Evolutionary conservation across 2,888 invertebrate species (phyloP).

Genomic region (Conus canariensis): DNA sequence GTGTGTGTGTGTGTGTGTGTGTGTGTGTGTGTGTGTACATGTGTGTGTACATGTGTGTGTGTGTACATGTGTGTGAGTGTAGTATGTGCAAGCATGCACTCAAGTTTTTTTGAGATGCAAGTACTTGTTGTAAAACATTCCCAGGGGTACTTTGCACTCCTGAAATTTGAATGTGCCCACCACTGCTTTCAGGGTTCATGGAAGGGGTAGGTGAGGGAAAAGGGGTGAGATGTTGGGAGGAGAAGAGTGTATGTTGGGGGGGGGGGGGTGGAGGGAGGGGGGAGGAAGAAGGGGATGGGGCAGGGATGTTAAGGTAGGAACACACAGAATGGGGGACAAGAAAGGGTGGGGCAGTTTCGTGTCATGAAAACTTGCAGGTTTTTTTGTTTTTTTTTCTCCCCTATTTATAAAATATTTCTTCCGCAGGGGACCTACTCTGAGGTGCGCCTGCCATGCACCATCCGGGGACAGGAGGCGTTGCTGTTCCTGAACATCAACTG

Average conservation of each 20-base stretch:
- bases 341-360: no score
- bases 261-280: no score
- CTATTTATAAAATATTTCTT: background rate
- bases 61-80: background rate
- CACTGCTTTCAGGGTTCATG: no score
- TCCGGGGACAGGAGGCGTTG: constrained; percentile 72
- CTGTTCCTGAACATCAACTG: constrained; percentile 70
- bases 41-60: background rate
- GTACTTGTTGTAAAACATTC: no score
- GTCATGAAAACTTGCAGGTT: no score
- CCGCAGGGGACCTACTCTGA: constrained; percentile 70
- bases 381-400: no score
- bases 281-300: no score
- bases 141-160: background rate
- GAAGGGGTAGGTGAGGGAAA: no score
- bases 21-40: background rate
- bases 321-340: no score
- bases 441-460: constrained; percentile 71
- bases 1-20: background rate
- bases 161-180: background rate
- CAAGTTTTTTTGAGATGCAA: background rate
- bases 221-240: no score
- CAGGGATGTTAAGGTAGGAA: no score
- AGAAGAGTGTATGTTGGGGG: no score
- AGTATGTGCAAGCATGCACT: background rate